Percentiles rank a stretch among this genome's conserved stretches.
Evolutionary conservation across 1,140 invertebrate species (phyloP).

Genomic region (Brachionus calyciflorus): DNA sequence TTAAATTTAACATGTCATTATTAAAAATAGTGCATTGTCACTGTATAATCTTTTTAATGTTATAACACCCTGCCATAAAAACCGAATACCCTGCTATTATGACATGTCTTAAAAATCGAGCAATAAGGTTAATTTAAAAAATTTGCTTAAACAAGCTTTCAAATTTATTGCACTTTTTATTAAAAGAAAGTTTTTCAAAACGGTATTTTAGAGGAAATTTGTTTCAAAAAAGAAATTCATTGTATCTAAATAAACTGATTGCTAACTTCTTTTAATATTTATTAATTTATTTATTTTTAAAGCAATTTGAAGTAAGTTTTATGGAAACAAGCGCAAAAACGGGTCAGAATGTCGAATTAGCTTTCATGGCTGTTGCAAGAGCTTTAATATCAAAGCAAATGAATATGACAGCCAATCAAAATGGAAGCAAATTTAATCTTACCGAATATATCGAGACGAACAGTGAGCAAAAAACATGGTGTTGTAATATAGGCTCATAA

Average conservation of each 20-base stretch:
- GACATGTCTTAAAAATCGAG: too few relatives aligned
- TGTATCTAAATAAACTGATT: too few relatives aligned
- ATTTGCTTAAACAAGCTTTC: not conserved
- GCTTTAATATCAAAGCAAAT: conserved; percentile 43
- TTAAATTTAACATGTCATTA: too few relatives aligned
- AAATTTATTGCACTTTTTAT: not conserved
- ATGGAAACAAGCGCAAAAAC: conserved; percentile 66
- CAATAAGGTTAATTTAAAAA: too few relatives aligned
- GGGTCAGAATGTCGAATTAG: conserved; percentile 63
- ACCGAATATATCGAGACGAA: conserved; percentile 43
- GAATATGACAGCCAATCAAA: not conserved
- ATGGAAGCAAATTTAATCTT: conserved; percentile 46
- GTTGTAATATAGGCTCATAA: conserved; percentile 38
- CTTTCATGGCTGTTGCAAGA: conserved; percentile 65
- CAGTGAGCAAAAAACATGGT: conserved; percentile 42
- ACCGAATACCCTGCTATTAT: too few relatives aligned
- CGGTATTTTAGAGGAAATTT: too few relatives aligned
- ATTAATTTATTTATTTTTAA: conserved; percentile 45
- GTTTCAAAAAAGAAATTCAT: too few relatives aligned
- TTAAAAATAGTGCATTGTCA: too few relatives aligned
- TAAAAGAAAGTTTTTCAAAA: too few relatives aligned
- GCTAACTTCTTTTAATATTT: too few relatives aligned
- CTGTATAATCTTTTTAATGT: too few relatives aligned
- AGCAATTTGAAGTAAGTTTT: conserved; percentile 64
- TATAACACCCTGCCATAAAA: too few relatives aligned